Evolutionary conservation across 2,888 invertebrate genomes (phyloP).

Genomic region (Lottia scabra): DNA sequence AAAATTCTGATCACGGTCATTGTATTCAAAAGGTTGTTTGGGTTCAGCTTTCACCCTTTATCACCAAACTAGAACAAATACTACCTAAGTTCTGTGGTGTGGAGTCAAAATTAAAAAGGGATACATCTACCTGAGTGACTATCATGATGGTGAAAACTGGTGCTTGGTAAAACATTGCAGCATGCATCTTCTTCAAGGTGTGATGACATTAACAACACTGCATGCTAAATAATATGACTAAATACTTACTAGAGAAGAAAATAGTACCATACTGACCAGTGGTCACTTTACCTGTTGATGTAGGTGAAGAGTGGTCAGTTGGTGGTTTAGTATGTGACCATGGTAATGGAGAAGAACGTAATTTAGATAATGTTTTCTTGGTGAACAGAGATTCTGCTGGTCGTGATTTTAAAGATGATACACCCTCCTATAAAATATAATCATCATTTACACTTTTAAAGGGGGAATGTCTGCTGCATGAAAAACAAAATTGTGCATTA

Average conservation of each 20-base stretch:
- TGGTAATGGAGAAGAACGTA: background rate
- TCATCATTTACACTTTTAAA: no score
- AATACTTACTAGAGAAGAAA: constrained; percentile 32
- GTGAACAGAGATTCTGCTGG: background rate
- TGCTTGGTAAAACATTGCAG: no score
- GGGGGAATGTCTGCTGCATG: no score
- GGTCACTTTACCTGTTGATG: constrained; percentile 20
- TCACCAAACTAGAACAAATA: no score
- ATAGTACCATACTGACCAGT: constrained; percentile 19
- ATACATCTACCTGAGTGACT: no score
- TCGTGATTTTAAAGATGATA: background rate
- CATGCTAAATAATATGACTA: background rate
- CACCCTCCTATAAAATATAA: background rate
- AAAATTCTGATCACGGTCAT: no score
- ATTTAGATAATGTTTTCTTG: background rate
- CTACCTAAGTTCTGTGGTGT: no score
- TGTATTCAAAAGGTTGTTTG: no score
- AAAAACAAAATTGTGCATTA: no score
- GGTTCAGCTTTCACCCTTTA: no score
- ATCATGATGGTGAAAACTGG: no score
- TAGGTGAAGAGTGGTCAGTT: background rate
- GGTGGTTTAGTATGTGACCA: background rate
- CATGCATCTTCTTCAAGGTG: background rate
- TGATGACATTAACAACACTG: background rate
- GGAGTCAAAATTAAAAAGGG: no score